Percentiles rank a stretch among this genome's conserved stretches.
Conservation (phyloP, 1,140 invertebrate species). For the Augochlora pura region DNA sequence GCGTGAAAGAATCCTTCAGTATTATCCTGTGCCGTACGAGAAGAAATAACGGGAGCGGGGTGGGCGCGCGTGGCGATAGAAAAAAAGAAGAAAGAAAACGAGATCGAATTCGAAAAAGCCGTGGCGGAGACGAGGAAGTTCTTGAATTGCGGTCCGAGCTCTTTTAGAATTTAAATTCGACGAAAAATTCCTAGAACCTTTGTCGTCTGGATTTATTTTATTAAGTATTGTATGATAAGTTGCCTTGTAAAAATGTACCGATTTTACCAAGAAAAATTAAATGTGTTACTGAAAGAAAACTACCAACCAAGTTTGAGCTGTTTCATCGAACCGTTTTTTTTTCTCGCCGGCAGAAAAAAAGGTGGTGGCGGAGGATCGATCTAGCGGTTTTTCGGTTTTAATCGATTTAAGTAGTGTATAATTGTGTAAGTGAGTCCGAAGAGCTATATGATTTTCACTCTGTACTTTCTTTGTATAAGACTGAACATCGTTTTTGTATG, state of each 20-base stretch:
- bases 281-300: constrained; percentile 71
- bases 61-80: too few relatives aligned
- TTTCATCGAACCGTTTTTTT: constrained; percentile 60
- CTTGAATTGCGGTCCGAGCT: constrained; percentile 54
- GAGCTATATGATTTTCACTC: constrained; percentile 63
- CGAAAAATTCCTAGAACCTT: constrained; percentile 48
- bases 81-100: not conserved
- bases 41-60: too few relatives aligned
- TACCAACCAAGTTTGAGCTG: constrained; percentile 51
- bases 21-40: constrained; percentile 49
- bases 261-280: constrained; percentile 74
- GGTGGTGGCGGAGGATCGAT: constrained; percentile 37
- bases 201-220: constrained; percentile 64
- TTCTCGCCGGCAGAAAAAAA: constrained; percentile 42
- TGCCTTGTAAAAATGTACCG: constrained; percentile 74
- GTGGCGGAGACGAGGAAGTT: constrained; percentile 25
- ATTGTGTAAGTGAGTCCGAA: constrained; percentile 63
- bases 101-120: not conserved
- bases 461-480: constrained; percentile 68
- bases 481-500: constrained; percentile 64
- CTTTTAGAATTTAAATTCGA: constrained; percentile 40
- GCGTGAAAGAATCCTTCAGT: constrained; percentile 32
- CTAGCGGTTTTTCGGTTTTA: constrained; percentile 35
- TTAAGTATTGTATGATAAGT: constrained; percentile 71
- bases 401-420: constrained; percentile 49